phyloP scores from a whole-genome alignment of 2,113 vertebrate genomes.

The zebrafish (Danio rerio) region GRCz12tu NC_133176.1:12428001-12428500 shows the following conservation, averaged over 20 bases:
- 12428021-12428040: too few species aligned
- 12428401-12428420: slow-evolving; percentile 10
- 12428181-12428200: not conserved
- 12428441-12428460: slow-evolving; percentile 30
- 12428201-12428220: not conserved
- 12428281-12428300: not conserved
- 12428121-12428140: too few species aligned
- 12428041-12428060: too few species aligned
- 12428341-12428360: not conserved
- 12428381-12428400: slow-evolving; percentile 7
- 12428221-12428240: not conserved
- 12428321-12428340: slow-evolving; percentile 7
- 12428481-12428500: slow-evolving; percentile 1
- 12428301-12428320: not conserved
- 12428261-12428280: not conserved
- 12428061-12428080: too few species aligned
- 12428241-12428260: not conserved
- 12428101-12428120: too few species aligned
- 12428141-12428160: too few species aligned
- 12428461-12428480: slow-evolving; percentile 27
- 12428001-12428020: too few species aligned
- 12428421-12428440: slow-evolving; percentile 25
- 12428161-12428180: too few species aligned
- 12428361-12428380: slow-evolving; percentile 5
- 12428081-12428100: too few species aligned